Base-by-base conservation (phyloP, 2,113 vertebrate species). In the Phylloscopus whistleri region DNA sequence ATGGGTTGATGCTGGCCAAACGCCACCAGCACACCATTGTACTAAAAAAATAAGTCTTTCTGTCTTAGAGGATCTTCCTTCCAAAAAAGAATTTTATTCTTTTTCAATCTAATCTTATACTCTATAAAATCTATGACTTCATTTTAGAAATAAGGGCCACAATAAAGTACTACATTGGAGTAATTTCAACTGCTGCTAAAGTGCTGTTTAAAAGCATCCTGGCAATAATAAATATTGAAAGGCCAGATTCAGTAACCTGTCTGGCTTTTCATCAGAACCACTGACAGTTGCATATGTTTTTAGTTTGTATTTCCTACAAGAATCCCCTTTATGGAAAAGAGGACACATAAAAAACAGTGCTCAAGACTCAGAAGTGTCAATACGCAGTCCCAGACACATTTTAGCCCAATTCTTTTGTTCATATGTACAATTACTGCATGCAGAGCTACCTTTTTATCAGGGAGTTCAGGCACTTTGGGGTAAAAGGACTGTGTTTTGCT, bases 181-280 rank as follows among this genome's bases (percentile, higher is more conserved):
- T 92, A 84, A 69, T 75, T 95, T 96, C 94, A 93, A 4, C 49
- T 78, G 60, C 80, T 84, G 60, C 69, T 91, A 43, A 94, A 94
- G 89, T 83, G 80, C 84, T 89, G 39, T 92, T 95, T 94, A 91
- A 95, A 95, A 83, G 84, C 78, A 93, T 85, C 60, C 60, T 43
- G 68, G 69, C 80, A 78, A 59, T 75, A 91, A 66, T 70, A 84
- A 89, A 92, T 79, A 86, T 33, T 66, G 77, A 91, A 91, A 84
- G 62, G 43, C 60, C 72, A 89, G 31, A 93, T 83, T 87, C 90
- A 95, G 86, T 81, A 95, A 67, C 51, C 20, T 85, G 23, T 48
- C 79, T 78, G 70, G 48, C 48, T 82, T 89, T 92, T 87, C 58
- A 95, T 88, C 82, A 85, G 49, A 55, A 73, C 80, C 60, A 63